Percentiles rank a stretch among this genome's conserved stretches.
Conservation (phyloP, 2,113 vertebrate species). For the Lipophrys pholis region DNA sequence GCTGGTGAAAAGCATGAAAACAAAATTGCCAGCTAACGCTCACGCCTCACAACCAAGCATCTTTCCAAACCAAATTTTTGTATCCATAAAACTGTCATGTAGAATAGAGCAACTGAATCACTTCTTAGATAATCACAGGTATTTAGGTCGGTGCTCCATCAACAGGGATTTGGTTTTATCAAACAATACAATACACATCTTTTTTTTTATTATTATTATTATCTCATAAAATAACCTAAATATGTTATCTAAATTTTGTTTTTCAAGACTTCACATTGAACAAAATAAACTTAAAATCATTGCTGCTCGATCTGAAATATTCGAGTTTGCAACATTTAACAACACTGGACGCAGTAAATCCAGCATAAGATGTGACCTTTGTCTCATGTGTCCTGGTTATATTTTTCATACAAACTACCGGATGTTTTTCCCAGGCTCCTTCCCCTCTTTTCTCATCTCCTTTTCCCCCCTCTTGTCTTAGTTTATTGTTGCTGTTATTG, state of each 20-base stretch:
- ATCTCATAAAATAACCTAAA: too few species aligned
- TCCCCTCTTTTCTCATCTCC: conserved; percentile 50
- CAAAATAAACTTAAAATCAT: not conserved
- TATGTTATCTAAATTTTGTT: not conserved
- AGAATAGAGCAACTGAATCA: not conserved
- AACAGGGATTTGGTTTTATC: not conserved
- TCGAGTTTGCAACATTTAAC: not conserved
- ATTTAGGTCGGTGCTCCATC: not conserved
- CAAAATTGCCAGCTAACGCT: not conserved
- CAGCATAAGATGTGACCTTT: conserved; percentile 3
- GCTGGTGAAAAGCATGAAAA: not conserved
- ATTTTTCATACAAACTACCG: conserved; percentile 22
- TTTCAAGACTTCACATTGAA: not conserved
- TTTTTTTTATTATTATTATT: not conserved
- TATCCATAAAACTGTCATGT: not conserved
- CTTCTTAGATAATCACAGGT: not conserved
- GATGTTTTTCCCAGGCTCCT: conserved; percentile 50
- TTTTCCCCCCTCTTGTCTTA: conserved; percentile 74
- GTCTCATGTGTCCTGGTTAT: conserved; percentile 35
- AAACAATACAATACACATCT: not conserved
- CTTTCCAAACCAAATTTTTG: not conserved
- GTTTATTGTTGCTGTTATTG: conserved; percentile 87
- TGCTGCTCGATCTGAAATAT: too few species aligned
- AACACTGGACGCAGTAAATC: not conserved
- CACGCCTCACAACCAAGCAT: not conserved